phyloP scores from a whole-genome alignment of 2,797 vertebrate species.

The Perodicticus potto region DNA sequence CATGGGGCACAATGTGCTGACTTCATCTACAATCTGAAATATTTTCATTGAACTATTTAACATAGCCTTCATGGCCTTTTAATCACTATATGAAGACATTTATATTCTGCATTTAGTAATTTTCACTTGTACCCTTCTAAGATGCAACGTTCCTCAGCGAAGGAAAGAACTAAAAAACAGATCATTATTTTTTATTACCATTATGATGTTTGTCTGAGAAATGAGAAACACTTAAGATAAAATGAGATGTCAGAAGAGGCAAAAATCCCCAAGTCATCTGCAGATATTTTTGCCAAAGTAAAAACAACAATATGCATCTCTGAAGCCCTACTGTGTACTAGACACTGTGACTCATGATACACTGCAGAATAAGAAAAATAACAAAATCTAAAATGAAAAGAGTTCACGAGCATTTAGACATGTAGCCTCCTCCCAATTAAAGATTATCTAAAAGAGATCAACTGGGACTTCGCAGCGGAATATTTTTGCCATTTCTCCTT shows the following conservation, averaged over 20 bases:
- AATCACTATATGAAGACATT: too few species aligned
- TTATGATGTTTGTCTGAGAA: constrained; percentile 45
- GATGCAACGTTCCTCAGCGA: not conserved
- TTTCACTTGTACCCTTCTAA: too few species aligned
- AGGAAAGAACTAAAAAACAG: constrained; percentile 35
- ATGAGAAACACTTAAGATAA: constrained; percentile 42
- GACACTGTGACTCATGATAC: not conserved
- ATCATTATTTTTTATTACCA: constrained; percentile 52
- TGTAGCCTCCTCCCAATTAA: not conserved
- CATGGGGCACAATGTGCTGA: too few species aligned
- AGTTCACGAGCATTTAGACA: not conserved
- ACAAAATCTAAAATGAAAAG: not conserved
- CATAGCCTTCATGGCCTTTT: too few species aligned
- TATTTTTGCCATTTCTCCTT: constrained; percentile 4
- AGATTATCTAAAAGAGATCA: not conserved
- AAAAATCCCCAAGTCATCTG: not conserved
- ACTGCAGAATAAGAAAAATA: not conserved
- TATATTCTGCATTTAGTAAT: too few species aligned
- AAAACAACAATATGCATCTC: constrained; percentile 8
- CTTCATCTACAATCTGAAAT: too few species aligned
- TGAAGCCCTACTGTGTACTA: not conserved
- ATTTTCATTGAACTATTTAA: too few species aligned
- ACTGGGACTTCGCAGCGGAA: not conserved
- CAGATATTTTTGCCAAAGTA: not conserved
- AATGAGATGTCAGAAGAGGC: constrained; percentile 27